Base-by-base conservation (phyloP, 2,113 vertebrate species). In the Eleginops maclovinus region DNA sequence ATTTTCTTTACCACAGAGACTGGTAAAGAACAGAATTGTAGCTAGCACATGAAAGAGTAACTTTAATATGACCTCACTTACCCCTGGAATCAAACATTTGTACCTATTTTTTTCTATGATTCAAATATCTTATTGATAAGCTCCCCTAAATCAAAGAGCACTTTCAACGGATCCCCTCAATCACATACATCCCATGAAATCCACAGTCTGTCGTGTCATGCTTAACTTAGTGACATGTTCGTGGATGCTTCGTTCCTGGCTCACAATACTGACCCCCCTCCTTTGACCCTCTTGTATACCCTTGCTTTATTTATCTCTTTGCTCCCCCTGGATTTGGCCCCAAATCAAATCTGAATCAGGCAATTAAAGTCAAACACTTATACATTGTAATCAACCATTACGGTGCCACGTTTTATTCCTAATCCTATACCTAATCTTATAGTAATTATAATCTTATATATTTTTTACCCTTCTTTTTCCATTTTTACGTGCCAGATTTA, bases 141-240 rank as follows among this genome's bases (percentile, higher is more conserved):
- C 36, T 44, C 8, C 51, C 22, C 15, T 6, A 24, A 24, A 26
- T 22, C 65, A 43, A 55, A 69, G 22, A 55, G 10, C 40, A 55
- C 36, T 36, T 68, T 43, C 21, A 24, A 19, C 21, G 55, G 17
- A 55, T 55, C 21, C 10, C 46, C 50, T 43, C 31, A 65, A 65
- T 22, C 49, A 63, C 58, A 26, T 41, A 21, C 47, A 72, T 26
- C 59, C 36, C 15, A 44, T 21, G 54, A 4, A 46, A 8, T 43
- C 71, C 49, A 43, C 22, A 2, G 19, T 54, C 49, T 66, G 55
- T 46, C 40, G 53, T 46, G 43, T 47, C 31, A 43, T 47, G 14
- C 44, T 61, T 62, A n/a, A 55, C 8, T 68, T 54, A 21, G 55
- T 47, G 62, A 66, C 78, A 10, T 4, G 6, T 62, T n/a, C 64